Conservation (phyloP, 2,113 vertebrate genomes). For the Phalacrocorax brasilianus region DNA sequence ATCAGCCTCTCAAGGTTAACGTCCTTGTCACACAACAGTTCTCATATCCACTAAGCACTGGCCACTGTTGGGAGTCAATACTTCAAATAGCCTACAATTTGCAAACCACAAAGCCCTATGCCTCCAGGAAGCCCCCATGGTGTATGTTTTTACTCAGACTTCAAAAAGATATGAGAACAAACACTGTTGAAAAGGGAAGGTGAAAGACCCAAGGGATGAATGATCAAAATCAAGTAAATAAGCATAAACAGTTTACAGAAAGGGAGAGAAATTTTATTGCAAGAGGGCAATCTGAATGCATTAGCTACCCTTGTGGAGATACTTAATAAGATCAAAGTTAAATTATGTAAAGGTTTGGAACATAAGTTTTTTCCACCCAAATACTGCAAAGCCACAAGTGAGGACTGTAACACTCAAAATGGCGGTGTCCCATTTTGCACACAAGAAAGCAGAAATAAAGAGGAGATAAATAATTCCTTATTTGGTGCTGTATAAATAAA, state of each 20-base stretch:
- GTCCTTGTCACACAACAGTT: not conserved
- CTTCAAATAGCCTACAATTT: not conserved
- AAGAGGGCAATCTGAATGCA: not conserved
- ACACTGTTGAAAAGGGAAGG: constrained; percentile 42
- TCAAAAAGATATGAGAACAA: constrained; percentile 34
- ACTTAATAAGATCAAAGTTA: not conserved
- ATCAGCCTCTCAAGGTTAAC: constrained; percentile 23
- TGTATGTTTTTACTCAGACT: constrained; percentile 28
- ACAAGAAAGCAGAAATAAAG: not conserved
- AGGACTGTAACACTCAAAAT: not conserved
- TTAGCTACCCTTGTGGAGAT: not conserved
- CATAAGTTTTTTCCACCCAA: not conserved
- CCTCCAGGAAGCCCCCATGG: constrained; percentile 10
- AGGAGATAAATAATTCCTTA: not conserved
- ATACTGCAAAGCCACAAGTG: not conserved
- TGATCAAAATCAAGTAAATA: not conserved
- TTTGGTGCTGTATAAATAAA: not conserved
- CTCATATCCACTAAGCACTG: not conserved
- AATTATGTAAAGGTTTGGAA: not conserved
- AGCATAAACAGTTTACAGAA: constrained; percentile 7
- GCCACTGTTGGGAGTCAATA: not conserved
- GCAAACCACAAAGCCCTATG: constrained; percentile 22
- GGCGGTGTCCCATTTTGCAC: not conserved
- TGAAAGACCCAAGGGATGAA: constrained; percentile 35
- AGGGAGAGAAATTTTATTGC: not conserved